Conservation (phyloP, 2,888 invertebrate genomes). For the Zelleria hepariella region DNA sequence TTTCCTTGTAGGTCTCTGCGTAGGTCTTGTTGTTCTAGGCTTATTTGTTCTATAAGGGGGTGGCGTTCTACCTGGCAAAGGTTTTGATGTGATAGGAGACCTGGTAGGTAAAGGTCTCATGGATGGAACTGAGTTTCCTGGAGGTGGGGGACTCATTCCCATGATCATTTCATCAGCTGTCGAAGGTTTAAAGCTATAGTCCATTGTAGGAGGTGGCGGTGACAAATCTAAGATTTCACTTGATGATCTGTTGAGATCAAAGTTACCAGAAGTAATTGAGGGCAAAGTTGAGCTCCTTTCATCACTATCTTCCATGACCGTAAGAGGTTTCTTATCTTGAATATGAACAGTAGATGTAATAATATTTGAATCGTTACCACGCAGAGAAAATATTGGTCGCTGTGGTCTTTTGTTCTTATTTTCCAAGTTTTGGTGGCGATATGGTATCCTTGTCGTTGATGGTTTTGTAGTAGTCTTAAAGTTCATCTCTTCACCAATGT, state of each 20-base stretch:
- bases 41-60: conserved; percentile 48
- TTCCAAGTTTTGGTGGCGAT: conserved; percentile 23
- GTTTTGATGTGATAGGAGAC: conserved; percentile 38
- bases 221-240: conserved; percentile 63
- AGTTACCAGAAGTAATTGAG: conserved; percentile 36
- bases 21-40: conserved; percentile 38
- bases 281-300: conserved; percentile 39
- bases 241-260: conserved; percentile 40
- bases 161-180: conserved; percentile 65
- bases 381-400: conserved; percentile 30
- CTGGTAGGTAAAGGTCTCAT: conserved; percentile 26
- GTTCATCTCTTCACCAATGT: conserved; percentile 58
- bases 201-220: conserved; percentile 60
- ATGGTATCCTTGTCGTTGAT: conserved; percentile 24
- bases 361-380: conserved; percentile 42
- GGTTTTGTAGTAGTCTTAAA: conserved; percentile 26
- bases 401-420: conserved; percentile 32
- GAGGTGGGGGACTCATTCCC: conserved; percentile 71
- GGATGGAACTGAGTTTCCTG: conserved; percentile 31
- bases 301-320: conserved; percentile 37
- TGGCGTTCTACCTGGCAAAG: conserved; percentile 44
- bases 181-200: conserved; percentile 55
- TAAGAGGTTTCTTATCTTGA: conserved; percentile 56
- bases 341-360: conserved; percentile 63
- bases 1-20: conserved; percentile 43